Percentiles rank a stretch among this genome's conserved stretches.
These are phyloP conservation scores for Ophthalmolycus amberensis DNA, from an alignment of 2,113 vertebrate genomes.

Conservation along the genomic window DNA sequence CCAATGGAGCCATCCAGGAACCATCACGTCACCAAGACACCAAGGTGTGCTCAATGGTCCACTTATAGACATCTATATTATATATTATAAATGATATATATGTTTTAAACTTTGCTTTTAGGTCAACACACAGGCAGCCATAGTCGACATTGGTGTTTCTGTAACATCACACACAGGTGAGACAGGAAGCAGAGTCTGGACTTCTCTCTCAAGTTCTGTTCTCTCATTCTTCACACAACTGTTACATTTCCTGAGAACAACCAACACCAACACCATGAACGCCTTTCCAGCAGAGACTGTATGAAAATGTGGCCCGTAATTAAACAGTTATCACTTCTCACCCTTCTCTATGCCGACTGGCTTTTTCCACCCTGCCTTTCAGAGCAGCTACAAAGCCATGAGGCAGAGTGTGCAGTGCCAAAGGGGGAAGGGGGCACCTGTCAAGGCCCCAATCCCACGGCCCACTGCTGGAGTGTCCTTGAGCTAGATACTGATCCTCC, in stretches of 20 bases:
- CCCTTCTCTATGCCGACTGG: neutral
- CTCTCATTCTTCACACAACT: neutral
- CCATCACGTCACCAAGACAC: neutral
- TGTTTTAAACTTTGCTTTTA: neutral
- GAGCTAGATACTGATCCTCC: conserved; percentile 38
- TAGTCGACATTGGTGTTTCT: neutral
- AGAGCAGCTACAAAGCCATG: neutral
- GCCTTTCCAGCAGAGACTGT: neutral
- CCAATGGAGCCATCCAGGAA: neutral
- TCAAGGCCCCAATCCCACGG: conserved; percentile 7
- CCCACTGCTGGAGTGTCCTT: conserved; percentile 40
- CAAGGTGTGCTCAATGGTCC: neutral
- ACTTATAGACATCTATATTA: neutral
- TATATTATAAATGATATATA: too few relatives aligned
- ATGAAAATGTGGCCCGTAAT: neutral
- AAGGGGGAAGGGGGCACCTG: neutral
- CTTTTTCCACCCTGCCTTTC: neutral
- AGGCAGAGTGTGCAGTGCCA: neutral
- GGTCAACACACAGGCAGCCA: neutral
- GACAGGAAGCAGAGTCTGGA: neutral
- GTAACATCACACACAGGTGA: neutral
- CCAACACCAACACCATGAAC: neutral
- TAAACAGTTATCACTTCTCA: too few relatives aligned
- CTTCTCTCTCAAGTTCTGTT: neutral
- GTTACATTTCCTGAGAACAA: neutral